Evolutionary conservation across 1,140 invertebrate genomes (phyloP), one percentile per base, ranked within the genome.

Genomic region (Paralvinella palmiformis): DNA sequence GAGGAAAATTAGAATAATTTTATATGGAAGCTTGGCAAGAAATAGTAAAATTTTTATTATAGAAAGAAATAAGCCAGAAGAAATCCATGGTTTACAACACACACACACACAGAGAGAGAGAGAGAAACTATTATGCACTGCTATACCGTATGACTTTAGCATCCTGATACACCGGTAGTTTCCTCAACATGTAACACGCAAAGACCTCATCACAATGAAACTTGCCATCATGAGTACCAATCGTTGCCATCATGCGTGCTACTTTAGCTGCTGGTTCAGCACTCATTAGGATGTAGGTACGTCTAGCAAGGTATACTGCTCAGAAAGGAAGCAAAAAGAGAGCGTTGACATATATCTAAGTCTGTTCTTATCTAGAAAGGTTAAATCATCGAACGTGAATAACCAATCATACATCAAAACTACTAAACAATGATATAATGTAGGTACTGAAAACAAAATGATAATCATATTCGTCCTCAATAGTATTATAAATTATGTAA

Each of bases 121-220:
- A n/a, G 4, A 20, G 44, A 10, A 20, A 20, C n/a, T 52, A 13
- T 32, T 35, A n/a, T 6, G 31, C 22, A 24, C 17, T 1, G 27
- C 29, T 48, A 24, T 63, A 83, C 80, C 94, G 85, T 7, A 95
- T 79, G 71, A 98, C 92, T 69, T 86, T 80, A 0, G 92, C 89
- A 83, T 92, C 83, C 71, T 87, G 85, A 77, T 90, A 97, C 69
- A 88, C 78, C 0, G 90, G 89, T 3, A 98, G 77, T 56, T 85
- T 78, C 77, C 91, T 92, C 0, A 99, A 82, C 87, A 99, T 87
- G 71, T 85, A 93, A 79, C 92, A 96, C 3, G 93, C 96, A 15
- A 98, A 81, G 0, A 88, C 91, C 83, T 99, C 96, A 81, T 99
- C 96, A 76, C 94, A 97, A 80, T 99, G 96, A 76, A 99, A 99